Evolutionary conservation across 2,888 invertebrate genomes (phyloP).

Genomic region (Linnaemya vulpina): DNA sequence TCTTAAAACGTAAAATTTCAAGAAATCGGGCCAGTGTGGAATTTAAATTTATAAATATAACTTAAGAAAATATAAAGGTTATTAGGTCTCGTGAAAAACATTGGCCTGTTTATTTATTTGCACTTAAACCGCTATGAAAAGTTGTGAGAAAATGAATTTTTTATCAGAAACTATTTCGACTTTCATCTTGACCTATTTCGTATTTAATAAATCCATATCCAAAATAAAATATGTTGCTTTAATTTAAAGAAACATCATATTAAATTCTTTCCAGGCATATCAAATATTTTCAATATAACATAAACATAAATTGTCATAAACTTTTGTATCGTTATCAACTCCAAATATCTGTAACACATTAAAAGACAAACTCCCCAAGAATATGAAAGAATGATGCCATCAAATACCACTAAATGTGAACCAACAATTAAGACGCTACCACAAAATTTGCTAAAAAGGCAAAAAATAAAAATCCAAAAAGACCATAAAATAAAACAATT

Average conservation of each 20-base stretch:
- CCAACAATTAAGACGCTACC: conserved; percentile 25
- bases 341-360: conserved; percentile 15
- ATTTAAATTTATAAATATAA: no score
- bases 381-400: conserved; percentile 18
- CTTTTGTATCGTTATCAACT: conserved; percentile 16
- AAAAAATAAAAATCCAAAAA: conserved; percentile 16
- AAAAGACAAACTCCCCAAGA: neutral
- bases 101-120: no score
- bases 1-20: no score
- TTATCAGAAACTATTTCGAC: no score
- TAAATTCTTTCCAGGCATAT: neutral
- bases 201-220: no score
- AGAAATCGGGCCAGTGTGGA: no score
- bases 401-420: conserved; percentile 30
- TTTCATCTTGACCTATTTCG: no score
- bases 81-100: no score
- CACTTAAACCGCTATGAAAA: no score
- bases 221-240: neutral
- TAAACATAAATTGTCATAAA: neutral
- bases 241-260: neutral
- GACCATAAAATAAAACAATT: conserved; percentile 15
- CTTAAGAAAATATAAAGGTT: no score
- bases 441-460: conserved; percentile 12
- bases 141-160: no score
- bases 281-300: neutral